Base-by-base conservation (phyloP, 1,140 invertebrate species). In the Calliopsis andreniformis region DNA sequence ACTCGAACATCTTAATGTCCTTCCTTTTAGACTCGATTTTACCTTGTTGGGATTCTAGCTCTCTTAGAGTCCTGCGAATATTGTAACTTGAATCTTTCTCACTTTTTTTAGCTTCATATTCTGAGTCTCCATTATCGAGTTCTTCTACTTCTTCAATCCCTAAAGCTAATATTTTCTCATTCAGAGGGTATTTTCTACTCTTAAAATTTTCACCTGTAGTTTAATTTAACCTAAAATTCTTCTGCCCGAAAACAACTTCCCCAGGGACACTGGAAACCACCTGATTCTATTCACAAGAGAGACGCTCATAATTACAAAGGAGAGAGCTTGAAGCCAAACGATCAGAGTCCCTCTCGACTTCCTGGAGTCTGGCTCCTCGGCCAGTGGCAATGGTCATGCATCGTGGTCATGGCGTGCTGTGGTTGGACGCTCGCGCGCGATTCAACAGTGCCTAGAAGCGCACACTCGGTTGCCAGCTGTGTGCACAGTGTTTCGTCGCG, bases 361-460 rank as follows among this genome's bases (percentile, higher is more conserved):
- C 68, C 68, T 62, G 68, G 42, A 71, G 20, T 58, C 30, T 70
- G 56, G 42, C 20, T 59, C 18, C 30, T n/a, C 16, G 25, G 53
- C 47, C 67, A 72, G 72, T 76, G 80, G 67, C 80, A 69, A 66
- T 75, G 69, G 80, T 83, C 78, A 85, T 76, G 83, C 83, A 76
- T 73, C 62, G 62, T 51, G 70, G 59, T 61, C 77, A 80, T 78
- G 63, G 72, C 80, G 78, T 78, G 78, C 62, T 62, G n/a, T 32
- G 39, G n/a, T 14, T 30, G 42, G 63, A 56, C 53, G 23, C 53
- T 12, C 20, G 28, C 53, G 53, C 20, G 53, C 53, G 53, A 51
- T 67, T 28, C 69, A 39, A 18, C 23, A n/a, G 59, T 45, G 23
- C 49, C 45, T 32, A 62, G 35, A 35, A 51, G 42, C 69, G 59